Percentiles rank a stretch among this genome's conserved stretches.
These are phyloP conservation scores for Xiphophorus maculatus DNA, from an alignment of 2,113 vertebrate genomes.

Conservation along the genomic window DNA sequence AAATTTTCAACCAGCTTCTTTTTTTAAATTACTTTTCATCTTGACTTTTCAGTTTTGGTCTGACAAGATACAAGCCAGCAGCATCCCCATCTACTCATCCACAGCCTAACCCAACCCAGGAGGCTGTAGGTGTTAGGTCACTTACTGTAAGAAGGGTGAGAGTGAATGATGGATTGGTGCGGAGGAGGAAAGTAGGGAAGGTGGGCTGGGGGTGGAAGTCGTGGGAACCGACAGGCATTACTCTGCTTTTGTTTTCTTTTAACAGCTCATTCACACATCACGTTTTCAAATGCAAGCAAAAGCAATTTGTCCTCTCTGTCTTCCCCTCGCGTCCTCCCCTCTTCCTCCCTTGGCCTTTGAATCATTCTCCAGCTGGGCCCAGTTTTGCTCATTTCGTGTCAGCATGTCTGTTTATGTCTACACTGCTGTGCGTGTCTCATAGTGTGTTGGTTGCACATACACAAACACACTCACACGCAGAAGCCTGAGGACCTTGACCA, in stretches of 20 bases:
- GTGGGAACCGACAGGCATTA: conserved; percentile 77
- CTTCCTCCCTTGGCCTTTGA: conserved; percentile 71
- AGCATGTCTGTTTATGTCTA: conserved; percentile 69
- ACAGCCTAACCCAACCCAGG: conserved; percentile 62
- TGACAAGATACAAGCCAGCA: neutral
- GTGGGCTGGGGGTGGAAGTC: conserved; percentile 49
- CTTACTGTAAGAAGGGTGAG: conserved; percentile 71
- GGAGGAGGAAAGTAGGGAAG: conserved; percentile 48
- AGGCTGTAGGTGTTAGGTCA: conserved; percentile 75
- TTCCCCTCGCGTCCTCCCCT: conserved; percentile 61
- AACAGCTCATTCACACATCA: conserved; percentile 79
- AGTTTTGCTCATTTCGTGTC: conserved; percentile 76
- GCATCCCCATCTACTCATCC: conserved; percentile 31
- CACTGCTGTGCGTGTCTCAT: conserved; percentile 38
- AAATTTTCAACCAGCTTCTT: too few relatives aligned
- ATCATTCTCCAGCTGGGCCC: conserved; percentile 81
- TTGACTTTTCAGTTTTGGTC: neutral
- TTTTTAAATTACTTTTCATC: neutral
- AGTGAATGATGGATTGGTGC: conserved; percentile 61
- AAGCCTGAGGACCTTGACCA: conserved; percentile 81
- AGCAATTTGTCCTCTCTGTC: conserved; percentile 76
- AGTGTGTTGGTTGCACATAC: conserved; percentile 32
- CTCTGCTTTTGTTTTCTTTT: conserved; percentile 80
- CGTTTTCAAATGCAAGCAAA: conserved; percentile 76
- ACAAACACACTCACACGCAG: conserved; percentile 44